Evolutionary conservation across 2,797 vertebrate genomes (phyloP).

Genomic region (Urocyon cinereoargenteus): DNA sequence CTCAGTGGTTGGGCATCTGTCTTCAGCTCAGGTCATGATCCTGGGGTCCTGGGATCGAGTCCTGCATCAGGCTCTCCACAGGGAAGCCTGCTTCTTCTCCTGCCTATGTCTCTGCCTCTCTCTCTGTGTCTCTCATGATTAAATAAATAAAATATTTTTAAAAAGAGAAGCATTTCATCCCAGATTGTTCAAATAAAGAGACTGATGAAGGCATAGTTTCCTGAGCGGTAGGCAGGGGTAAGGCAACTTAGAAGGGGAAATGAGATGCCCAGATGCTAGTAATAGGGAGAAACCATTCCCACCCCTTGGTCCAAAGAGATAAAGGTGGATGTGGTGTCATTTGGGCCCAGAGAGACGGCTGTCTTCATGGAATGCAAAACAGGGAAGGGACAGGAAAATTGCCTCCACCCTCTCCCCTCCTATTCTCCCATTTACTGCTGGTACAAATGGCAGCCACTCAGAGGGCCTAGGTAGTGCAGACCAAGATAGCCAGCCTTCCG

Average conservation of each 20-base stretch:
- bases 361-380: neutral
- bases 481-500: neutral
- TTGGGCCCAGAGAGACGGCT: neutral
- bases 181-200: neutral
- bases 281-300: neutral
- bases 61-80: too few species aligned
- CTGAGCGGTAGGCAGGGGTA: neutral
- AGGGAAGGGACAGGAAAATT: neutral
- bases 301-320: neutral
- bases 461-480: neutral
- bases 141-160: too few species aligned
- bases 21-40: too few species aligned
- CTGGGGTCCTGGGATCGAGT: too few species aligned
- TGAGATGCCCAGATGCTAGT: accelerated
- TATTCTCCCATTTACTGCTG: neutral
- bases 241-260: neutral
- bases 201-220: neutral
- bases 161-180: neutral
- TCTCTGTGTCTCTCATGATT: too few species aligned
- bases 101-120: too few species aligned
- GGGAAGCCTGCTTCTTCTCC: too few species aligned
- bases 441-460: neutral
- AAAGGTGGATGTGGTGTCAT: neutral
- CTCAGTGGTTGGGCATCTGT: too few species aligned
- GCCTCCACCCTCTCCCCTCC: accelerated